Evolutionary conservation across 2,113 vertebrate species (phyloP).

Genomic region (Pluvialis apricaria): DNA sequence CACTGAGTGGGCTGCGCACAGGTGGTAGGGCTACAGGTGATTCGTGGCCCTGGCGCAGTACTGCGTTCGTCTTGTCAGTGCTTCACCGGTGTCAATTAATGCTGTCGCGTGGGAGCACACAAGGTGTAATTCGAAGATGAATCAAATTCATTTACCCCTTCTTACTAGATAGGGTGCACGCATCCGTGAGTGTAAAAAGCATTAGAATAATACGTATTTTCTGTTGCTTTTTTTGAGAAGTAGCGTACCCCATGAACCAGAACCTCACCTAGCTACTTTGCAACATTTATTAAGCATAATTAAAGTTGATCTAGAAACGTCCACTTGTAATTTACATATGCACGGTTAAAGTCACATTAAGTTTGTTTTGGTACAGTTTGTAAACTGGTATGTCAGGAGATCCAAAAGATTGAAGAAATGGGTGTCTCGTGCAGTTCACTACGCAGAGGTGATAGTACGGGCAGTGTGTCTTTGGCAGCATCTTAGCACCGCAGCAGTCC

Average conservation of each 20-base stretch:
- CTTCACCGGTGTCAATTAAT: background rate
- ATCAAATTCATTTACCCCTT: background rate
- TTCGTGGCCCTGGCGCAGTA: background rate
- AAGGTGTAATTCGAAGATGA: background rate
- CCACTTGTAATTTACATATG: background rate
- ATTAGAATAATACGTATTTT: background rate
- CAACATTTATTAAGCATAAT: background rate
- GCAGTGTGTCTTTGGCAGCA: background rate
- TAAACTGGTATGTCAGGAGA: background rate
- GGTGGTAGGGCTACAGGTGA: background rate
- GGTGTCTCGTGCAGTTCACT: background rate
- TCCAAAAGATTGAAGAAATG: background rate
- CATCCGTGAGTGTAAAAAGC: background rate
- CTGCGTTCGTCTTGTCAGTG: background rate
- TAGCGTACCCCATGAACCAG: background rate
- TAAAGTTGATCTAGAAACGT: background rate
- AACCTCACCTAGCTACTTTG: background rate
- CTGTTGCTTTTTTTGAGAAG: background rate
- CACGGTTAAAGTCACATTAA: background rate
- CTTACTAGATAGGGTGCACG: background rate
- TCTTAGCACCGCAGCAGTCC: accelerated
- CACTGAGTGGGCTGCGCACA: background rate
- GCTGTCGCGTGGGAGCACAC: background rate
- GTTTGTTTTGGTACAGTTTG: background rate
- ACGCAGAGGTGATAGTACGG: background rate